These are phyloP conservation scores for Xiphophorus maculatus DNA, from an alignment of 2,113 vertebrate species.

Conservation along the genomic window DNA sequence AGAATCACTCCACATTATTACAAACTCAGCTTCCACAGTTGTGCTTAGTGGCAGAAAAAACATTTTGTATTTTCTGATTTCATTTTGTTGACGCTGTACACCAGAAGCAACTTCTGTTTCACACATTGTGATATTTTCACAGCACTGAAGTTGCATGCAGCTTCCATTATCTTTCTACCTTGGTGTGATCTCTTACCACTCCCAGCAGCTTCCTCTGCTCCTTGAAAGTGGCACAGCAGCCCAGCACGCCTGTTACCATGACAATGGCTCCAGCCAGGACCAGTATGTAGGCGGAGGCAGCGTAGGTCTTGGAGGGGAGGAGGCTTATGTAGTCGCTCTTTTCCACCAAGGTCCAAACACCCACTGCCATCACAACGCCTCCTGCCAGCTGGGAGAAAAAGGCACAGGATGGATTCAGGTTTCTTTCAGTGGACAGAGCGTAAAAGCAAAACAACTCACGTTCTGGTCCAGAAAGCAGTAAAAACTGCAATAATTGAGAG, in stretches of 20 bases:
- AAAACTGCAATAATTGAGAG: too few relatives aligned
- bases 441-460: not conserved
- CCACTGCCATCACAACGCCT: slow-evolving; percentile 93
- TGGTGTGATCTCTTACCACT: slow-evolving; percentile 84
- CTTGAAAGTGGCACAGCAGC: slow-evolving; percentile 98
- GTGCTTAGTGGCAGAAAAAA: not conserved
- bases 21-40: not conserved
- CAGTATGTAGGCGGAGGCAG: slow-evolving; percentile 94
- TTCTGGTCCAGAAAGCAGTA: too few relatives aligned
- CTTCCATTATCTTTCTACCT: slow-evolving; percentile 13
- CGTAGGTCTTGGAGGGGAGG: slow-evolving; percentile 91
- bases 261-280: slow-evolving; percentile 92
- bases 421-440: not conserved
- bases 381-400: slow-evolving; percentile 87
- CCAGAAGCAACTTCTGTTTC: not conserved
- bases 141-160: not conserved
- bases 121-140: not conserved
- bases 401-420: slow-evolving; percentile 26
- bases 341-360: slow-evolving; percentile 91
- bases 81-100: not conserved
- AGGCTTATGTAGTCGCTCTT: slow-evolving; percentile 99
- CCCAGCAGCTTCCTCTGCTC: slow-evolving; percentile 90
- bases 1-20: too few relatives aligned
- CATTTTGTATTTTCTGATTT: not conserved
- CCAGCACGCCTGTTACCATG: slow-evolving; percentile 95